These are phyloP conservation scores for Dufourea novaeangliae DNA, from an alignment of 1,140 invertebrate species.

Conservation along the genomic window DNA sequence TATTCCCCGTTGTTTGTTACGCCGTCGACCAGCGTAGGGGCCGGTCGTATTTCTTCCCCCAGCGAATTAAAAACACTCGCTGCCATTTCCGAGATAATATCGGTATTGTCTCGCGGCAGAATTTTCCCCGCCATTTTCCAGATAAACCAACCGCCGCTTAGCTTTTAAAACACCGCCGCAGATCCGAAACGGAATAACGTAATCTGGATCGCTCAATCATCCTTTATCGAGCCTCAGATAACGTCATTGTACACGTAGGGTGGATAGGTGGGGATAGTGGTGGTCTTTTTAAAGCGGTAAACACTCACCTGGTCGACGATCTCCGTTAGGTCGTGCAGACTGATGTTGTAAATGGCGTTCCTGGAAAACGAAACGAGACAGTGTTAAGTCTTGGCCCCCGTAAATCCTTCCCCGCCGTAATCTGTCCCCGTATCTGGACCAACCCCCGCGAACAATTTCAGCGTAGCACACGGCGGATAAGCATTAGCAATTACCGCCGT, in stretches of 20 bases:
- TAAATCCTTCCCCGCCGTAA: conserved; percentile 55
- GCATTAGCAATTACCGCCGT: conserved; percentile 55
- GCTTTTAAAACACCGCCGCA: conserved; percentile 8
- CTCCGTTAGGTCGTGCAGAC: conserved; percentile 87
- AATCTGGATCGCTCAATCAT: conserved; percentile 38
- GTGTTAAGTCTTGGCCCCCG: conserved; percentile 53
- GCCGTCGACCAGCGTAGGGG: neutral
- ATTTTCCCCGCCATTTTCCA: conserved; percentile 9
- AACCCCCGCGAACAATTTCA: conserved; percentile 19
- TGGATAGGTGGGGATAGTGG: too few species aligned
- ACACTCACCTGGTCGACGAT: conserved; percentile 82
- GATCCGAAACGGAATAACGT: conserved; percentile 15
- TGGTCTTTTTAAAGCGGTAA: too few species aligned
- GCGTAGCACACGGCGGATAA: conserved; percentile 42
- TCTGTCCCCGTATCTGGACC: conserved; percentile 35
- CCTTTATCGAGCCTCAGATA: conserved; percentile 38
- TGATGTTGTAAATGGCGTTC: conserved; percentile 91
- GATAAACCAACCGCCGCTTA: neutral
- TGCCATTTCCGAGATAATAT: conserved; percentile 29
- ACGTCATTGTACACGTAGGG: too few species aligned
- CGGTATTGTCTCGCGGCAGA: neutral
- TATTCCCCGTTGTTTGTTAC: neutral
- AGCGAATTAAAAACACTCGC: conserved; percentile 30
- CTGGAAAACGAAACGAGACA: conserved; percentile 80
- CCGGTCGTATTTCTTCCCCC: conserved; percentile 24